Evolutionary conservation across 1,140 invertebrate genomes (phyloP).

Genomic region (Pseudomyrmex flavicornis): DNA sequence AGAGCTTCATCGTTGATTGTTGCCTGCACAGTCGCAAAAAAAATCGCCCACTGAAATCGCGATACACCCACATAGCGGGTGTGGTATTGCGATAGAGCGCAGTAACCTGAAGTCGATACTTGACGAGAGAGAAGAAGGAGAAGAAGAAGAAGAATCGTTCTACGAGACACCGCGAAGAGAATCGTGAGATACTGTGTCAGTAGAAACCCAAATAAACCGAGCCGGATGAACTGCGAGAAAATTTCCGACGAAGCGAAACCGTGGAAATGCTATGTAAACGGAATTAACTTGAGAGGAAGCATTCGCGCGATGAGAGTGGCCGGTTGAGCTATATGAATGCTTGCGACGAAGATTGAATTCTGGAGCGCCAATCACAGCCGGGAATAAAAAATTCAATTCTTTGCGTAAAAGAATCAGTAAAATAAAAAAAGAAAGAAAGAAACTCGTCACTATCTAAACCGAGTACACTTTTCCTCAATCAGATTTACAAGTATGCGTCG

Average conservation of each 20-base stretch:
- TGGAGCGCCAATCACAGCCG: not conserved
- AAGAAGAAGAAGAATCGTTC: not conserved
- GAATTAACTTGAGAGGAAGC: too few relatives aligned
- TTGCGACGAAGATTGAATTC: not conserved
- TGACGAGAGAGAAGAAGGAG: too few relatives aligned
- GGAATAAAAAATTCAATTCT: not conserved
- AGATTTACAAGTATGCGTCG: too few relatives aligned
- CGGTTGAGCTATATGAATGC: too few relatives aligned
- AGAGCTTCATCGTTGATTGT: not conserved
- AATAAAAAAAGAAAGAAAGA: not conserved
- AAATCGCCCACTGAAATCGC: not conserved
- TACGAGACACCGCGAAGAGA: not conserved
- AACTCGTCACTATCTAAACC: too few relatives aligned
- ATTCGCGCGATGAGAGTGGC: too few relatives aligned
- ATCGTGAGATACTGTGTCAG: not conserved
- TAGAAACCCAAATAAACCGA: not conserved
- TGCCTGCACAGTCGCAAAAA: not conserved
- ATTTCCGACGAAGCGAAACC: not conserved
- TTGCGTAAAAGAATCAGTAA: not conserved
- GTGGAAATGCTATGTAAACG: not conserved
- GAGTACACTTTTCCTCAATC: too few relatives aligned
- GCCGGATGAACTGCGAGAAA: not conserved
- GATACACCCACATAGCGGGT: not conserved
- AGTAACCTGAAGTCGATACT: not conserved
- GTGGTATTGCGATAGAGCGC: slow-evolving; percentile 4